Base-by-base conservation (phyloP, 2,888 invertebrate genomes). In the Spodoptera littoralis region DNA sequence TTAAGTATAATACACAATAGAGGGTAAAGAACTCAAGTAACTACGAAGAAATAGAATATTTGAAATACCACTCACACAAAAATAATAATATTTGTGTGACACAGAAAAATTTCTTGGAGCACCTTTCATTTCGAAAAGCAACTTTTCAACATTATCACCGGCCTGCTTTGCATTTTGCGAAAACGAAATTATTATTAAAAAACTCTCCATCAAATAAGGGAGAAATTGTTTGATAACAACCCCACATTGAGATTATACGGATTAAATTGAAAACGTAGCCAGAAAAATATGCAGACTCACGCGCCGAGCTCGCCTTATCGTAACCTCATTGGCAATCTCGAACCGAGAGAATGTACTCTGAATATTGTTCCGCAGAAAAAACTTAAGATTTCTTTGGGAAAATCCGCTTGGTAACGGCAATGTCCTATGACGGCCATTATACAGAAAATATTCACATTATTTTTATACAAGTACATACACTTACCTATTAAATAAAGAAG, bases 201-300 rank as follows among this genome's bases (percentile, higher is more conserved):
- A 76, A 65, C 56, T 71, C 66, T 68, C 68, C 76, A 73, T 79
- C 76, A 79, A 81, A 81, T 79, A 81, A 81, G 71, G 70, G 60
- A 75, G 68, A 80, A 81, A 82, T 79, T 83, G 78, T 81, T 82
- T 82, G 81, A 81, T 84, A 84, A 80, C 80, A 83, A 82, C 79
- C 76, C 79, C 70, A 77, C 80, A 81, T 81, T 76, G 66, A 84
- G 84, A 84, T 84, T 80, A 80, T 77, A 74, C 69, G 80, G 82
- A 84, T 86, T 84, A 84, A 88, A 90, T 88, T 87, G 86, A 86
- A 88, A 86, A 85, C 77, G 81, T 83, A 73, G 78, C 66, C 61
- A 78, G 83, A 82, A 88, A 89, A 87, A 85, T 90, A 90, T 90
- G 88, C 90, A 86, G 85, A 76, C 86, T 81, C 90, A 90, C 90